Percentiles rank a stretch among this genome's conserved stretches.
These are phyloP conservation scores for Salvator merianae DNA, from an alignment of 2,113 vertebrate genomes.

Conservation along the genomic window DNA sequence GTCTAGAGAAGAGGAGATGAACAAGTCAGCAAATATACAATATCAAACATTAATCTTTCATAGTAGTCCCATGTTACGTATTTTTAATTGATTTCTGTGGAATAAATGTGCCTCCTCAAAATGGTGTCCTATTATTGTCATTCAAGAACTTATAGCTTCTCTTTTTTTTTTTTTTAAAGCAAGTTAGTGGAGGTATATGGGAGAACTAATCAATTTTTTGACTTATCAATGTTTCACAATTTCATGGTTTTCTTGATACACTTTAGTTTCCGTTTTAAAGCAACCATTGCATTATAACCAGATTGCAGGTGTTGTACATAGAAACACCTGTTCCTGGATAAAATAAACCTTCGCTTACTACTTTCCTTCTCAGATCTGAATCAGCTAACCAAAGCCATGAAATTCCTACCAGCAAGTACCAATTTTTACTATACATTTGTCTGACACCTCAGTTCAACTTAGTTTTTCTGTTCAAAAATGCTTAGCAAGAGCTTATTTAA, in stretches of 20 bases:
- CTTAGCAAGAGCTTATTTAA: not conserved
- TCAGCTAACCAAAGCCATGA: slow-evolving; percentile 7
- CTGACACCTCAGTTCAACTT: not conserved
- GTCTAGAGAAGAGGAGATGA: too few species aligned
- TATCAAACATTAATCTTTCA: too few species aligned
- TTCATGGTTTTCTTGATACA: slow-evolving; percentile 35
- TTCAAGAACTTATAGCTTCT: not conserved
- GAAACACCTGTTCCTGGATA: slow-evolving; percentile 43
- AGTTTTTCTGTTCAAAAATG: slow-evolving; percentile 9
- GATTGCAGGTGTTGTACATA: slow-evolving; percentile 36
- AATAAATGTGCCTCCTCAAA: not conserved
- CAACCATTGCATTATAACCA: slow-evolving; percentile 34
- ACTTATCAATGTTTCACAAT: slow-evolving; percentile 28
- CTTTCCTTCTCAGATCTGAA: slow-evolving; percentile 33
- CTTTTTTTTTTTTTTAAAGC: too few species aligned
- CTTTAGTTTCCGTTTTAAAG: slow-evolving; percentile 48
- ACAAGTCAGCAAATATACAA: too few species aligned
- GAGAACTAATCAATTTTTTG: not conserved
- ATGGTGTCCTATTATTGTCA: not conserved
- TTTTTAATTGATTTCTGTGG: too few species aligned
- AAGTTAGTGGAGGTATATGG: not conserved
- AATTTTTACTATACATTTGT: not conserved
- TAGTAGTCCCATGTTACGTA: not conserved
- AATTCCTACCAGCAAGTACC: slow-evolving; percentile 9
- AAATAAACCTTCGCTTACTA: not conserved